Conservation (phyloP, 2,113 vertebrate species). For the Corynorhinus townsendii region DNA sequence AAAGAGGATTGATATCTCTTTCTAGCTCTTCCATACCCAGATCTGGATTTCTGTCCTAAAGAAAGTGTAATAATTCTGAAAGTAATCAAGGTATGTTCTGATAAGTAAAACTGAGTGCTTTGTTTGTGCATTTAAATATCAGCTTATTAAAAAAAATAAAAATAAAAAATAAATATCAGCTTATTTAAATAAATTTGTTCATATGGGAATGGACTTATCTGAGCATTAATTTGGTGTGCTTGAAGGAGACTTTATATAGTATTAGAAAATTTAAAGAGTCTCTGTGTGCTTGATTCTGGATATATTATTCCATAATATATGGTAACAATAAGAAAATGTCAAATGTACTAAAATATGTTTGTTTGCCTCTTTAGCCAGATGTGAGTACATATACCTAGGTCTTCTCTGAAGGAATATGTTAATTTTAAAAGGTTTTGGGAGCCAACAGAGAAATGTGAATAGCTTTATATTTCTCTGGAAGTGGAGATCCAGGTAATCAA, state of each 20-base stretch:
- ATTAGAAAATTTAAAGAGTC: background rate
- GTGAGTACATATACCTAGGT: background rate
- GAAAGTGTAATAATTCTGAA: background rate
- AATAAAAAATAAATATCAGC: background rate
- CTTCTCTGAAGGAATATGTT: background rate
- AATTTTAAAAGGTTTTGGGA: background rate
- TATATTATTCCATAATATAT: background rate
- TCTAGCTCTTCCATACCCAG: background rate
- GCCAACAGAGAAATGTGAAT: background rate
- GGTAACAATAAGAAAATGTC: background rate
- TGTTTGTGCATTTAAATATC: background rate
- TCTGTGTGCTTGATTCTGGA: background rate
- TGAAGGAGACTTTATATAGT: background rate
- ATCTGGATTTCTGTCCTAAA: background rate
- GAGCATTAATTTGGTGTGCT: background rate
- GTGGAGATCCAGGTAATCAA: background rate
- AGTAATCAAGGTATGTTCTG: background rate
- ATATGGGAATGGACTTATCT: background rate
- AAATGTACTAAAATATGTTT: background rate
- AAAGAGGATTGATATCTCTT: background rate
- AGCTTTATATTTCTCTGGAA: background rate
- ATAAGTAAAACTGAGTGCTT: background rate
- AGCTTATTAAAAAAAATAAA: background rate
- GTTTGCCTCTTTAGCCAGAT: background rate
- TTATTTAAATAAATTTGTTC: background rate